These are phyloP conservation scores for Characodon lateralis DNA, from an alignment of 2,797 vertebrate genomes.

Conservation along the genomic window DNA sequence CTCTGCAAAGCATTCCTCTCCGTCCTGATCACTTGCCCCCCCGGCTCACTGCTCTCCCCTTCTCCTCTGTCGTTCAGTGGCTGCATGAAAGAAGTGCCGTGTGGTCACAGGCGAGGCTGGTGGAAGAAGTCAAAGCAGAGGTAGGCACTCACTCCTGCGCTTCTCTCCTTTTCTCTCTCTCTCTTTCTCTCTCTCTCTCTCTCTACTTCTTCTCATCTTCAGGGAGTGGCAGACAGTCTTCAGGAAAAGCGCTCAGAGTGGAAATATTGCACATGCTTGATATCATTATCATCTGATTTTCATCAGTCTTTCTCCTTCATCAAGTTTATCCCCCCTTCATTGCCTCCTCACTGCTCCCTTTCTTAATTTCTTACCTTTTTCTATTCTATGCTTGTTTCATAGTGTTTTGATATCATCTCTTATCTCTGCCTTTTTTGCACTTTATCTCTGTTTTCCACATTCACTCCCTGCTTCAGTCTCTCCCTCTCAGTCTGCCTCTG, in stretches of 20 bases:
- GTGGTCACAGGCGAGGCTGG: conserved; percentile 83
- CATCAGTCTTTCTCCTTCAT: conserved; percentile 31
- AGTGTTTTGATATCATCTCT: conserved; percentile 52
- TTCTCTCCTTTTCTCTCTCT: conserved; percentile 8
- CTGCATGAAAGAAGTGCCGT: conserved; percentile 83
- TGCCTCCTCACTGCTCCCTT: conserved; percentile 10
- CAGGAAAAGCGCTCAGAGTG: conserved; percentile 40
- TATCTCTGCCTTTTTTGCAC: conserved; percentile 49
- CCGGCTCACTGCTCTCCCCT: conserved; percentile 67
- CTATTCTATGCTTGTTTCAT: conserved; percentile 24
- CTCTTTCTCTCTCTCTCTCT: conserved; percentile 11
- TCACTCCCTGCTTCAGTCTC: conserved; percentile 48
- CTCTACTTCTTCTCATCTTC: conserved; percentile 51
- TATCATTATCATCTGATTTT: conserved; percentile 49
- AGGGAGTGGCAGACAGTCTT: conserved; percentile 65
- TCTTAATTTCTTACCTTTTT: conserved; percentile 8
- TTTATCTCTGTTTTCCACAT: conserved; percentile 45
- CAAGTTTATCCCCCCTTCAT: conserved; percentile 21
- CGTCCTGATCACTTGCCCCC: conserved; percentile 70
- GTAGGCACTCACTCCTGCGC: conserved; percentile 75
- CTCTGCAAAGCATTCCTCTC: conserved; percentile 76
- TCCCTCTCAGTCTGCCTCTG: conserved; percentile 63
- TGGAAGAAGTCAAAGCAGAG: conserved; percentile 88
- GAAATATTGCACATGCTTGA: conserved; percentile 46
- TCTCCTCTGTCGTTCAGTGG: conserved; percentile 82